Evolutionary conservation across 2,113 vertebrate genomes (phyloP).

Genomic region (Mustela nigripes): DNA sequence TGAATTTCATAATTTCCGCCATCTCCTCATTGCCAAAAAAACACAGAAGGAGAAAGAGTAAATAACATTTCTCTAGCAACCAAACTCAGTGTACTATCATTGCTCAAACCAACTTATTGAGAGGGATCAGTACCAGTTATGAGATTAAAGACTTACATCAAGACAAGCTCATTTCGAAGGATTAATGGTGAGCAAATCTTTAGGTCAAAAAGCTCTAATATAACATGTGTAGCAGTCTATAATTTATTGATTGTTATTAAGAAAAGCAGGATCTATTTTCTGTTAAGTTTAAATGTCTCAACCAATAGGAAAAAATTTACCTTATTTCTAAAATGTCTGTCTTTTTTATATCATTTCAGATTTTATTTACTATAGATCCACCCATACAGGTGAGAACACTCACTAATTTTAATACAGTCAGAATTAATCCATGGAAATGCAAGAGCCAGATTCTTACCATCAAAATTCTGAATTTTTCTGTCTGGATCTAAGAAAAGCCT

Average conservation of each 20-base stretch:
- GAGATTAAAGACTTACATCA: constrained; percentile 10
- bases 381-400: not conserved
- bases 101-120: constrained; percentile 21
- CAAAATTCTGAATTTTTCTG: constrained; percentile 28
- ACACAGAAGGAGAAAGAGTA: not conserved
- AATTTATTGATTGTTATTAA: not conserved
- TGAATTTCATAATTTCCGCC: constrained; percentile 8
- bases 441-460: not conserved
- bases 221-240: not conserved
- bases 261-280: not conserved
- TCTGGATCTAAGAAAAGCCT: not conserved
- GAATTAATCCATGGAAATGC: not conserved
- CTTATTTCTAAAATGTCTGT: not conserved
- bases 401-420: not conserved
- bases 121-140: not conserved
- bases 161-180: constrained; percentile 25
- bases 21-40: constrained; percentile 51
- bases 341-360: not conserved
- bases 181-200: not conserved
- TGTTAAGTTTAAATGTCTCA: not conserved
- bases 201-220: not conserved
- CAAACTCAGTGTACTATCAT: constrained; percentile 8
- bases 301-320: not conserved
- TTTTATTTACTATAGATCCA: constrained; percentile 20
- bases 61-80: constrained; percentile 44